These are phyloP conservation scores for Boleophthalmus pectinirostris DNA, from an alignment of 2,113 vertebrate genomes.

Conservation along the genomic window DNA sequence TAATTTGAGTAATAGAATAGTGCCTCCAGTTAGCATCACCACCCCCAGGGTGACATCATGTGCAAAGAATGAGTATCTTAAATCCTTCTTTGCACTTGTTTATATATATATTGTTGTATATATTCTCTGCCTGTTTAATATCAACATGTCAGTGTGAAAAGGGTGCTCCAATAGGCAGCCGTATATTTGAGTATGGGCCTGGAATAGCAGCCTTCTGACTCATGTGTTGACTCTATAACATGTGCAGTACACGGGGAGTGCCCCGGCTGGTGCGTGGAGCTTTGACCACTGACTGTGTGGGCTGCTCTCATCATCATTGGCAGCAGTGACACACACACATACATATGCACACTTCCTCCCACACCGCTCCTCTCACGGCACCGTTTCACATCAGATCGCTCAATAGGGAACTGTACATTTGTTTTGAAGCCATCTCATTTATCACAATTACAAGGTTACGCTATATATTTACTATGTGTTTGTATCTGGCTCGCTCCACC, in stretches of 20 bases:
- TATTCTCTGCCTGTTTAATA: background rate
- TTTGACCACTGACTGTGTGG: slow-evolving; percentile 30
- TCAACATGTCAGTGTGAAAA: too few relatives aligned
- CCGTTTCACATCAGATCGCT: slow-evolving; percentile 23
- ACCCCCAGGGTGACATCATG: too few relatives aligned
- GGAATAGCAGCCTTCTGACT: background rate
- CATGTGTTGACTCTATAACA: background rate
- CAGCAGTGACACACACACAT: slow-evolving; percentile 31
- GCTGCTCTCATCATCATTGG: slow-evolving; percentile 36
- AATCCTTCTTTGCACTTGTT: too few relatives aligned
- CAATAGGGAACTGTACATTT: background rate
- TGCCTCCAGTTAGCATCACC: too few relatives aligned
- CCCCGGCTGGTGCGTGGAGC: slow-evolving; percentile 27
- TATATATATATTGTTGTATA: background rate
- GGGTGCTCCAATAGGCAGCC: too few relatives aligned
- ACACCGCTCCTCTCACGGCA: slow-evolving; percentile 18
- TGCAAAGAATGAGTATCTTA: too few relatives aligned
- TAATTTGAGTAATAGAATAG: too few relatives aligned
- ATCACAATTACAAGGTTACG: slow-evolving; percentile 11
- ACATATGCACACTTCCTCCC: slow-evolving; percentile 40
- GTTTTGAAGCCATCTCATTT: background rate
- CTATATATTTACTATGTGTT: slow-evolving; percentile 35
- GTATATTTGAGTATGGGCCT: background rate
- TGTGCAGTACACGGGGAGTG: slow-evolving; percentile 15
- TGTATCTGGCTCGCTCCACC: slow-evolving; percentile 24